Percentiles rank a stretch among this genome's conserved stretches.
Conservation (phyloP, 2,888 invertebrate species). For the Podabrus alpinus region DNA sequence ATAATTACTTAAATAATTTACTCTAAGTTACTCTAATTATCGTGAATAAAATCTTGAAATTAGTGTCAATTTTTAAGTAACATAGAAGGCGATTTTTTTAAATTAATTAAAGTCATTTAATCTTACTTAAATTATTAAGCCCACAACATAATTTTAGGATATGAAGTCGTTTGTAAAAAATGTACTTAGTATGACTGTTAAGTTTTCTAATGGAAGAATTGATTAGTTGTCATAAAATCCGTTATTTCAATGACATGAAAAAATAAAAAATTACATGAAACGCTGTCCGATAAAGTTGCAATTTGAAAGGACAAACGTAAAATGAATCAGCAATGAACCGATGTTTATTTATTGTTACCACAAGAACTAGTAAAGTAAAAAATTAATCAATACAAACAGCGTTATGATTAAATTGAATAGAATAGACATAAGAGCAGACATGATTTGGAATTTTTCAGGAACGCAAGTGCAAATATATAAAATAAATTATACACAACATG, state of each 20-base stretch:
- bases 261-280: constrained; percentile 1
- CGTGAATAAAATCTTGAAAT: background rate
- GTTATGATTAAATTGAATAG: background rate
- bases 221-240: constrained; percentile 2
- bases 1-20: background rate
- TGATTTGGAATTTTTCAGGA: background rate
- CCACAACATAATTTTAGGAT: background rate
- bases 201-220: constrained; percentile 3
- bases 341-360: background rate
- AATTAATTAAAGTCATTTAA: background rate
- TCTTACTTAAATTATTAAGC: background rate
- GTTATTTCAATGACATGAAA: constrained; percentile 3
- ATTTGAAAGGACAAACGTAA: background rate
- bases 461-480: background rate
- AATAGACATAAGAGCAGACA: background rate
- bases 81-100: background rate
- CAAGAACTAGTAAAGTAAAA: background rate
- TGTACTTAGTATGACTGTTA: constrained; percentile 1
- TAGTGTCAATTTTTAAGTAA: background rate
- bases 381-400: background rate
- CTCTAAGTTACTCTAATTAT: background rate
- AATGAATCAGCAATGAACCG: background rate
- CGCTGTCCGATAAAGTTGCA: background rate
- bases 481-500: background rate
- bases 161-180: background rate